These are phyloP conservation scores for Rotaria sp. DNA, from an alignment of 2,888 invertebrate genomes.

Conservation along the genomic window DNA sequence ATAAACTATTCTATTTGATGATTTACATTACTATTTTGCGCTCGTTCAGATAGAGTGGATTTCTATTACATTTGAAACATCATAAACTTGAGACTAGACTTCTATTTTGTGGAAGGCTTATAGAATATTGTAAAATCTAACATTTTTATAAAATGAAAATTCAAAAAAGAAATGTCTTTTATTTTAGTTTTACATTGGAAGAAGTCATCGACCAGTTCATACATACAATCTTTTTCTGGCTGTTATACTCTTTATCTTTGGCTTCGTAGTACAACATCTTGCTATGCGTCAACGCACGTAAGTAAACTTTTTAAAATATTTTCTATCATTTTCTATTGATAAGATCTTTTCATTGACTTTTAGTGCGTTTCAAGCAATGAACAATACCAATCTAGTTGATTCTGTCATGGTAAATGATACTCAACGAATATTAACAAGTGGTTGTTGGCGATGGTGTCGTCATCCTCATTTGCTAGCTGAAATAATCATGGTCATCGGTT, in stretches of 20 bases:
- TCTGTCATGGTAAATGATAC: background rate
- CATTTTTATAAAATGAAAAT: background rate
- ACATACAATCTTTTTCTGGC: background rate
- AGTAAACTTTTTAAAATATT: background rate
- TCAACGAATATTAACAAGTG: background rate
- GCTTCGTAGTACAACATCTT: background rate
- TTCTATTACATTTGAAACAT: too few relatives aligned
- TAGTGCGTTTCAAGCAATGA: background rate
- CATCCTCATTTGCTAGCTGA: constrained; percentile 20
- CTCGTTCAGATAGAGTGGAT: too few relatives aligned
- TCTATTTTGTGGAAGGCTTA: too few relatives aligned
- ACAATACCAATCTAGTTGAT: background rate
- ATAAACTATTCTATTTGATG: too few relatives aligned
- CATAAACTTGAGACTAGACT: too few relatives aligned
- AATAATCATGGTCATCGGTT: background rate
- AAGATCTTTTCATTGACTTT: background rate
- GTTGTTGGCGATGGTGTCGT: constrained; percentile 5
- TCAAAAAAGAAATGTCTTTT: background rate
- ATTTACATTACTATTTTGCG: too few relatives aligned
- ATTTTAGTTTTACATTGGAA: background rate
- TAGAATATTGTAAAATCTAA: too few relatives aligned
- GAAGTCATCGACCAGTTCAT: background rate
- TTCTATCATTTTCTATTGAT: background rate
- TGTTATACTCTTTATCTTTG: background rate
- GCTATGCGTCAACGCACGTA: background rate